Conservation (phyloP, 1,140 invertebrate genomes). For the Acromyrmex echinatior region DNA sequence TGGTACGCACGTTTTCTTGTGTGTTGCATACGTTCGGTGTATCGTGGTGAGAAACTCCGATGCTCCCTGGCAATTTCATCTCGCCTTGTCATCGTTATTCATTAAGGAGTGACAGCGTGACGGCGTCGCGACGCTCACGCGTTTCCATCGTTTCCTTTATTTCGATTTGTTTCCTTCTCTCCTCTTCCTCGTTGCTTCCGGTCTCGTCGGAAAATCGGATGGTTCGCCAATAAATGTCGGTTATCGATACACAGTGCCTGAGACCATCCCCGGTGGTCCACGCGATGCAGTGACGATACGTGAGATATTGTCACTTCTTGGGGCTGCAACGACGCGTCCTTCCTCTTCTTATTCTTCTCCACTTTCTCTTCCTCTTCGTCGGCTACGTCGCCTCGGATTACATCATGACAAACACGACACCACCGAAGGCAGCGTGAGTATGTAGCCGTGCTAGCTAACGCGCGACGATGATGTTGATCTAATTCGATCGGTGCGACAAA, state of each 20-base stretch:
- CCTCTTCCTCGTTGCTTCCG: not conserved
- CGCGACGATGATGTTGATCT: not conserved
- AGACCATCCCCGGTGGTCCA: not conserved
- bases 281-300: not conserved
- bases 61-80: not conserved
- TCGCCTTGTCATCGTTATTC: not conserved
- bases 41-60: not conserved
- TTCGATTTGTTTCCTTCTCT: not conserved
- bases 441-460: not conserved
- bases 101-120: not conserved
- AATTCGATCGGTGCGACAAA: slow-evolving; percentile 37
- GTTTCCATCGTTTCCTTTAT: not conserved
- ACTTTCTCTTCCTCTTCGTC: slow-evolving; percentile 34
- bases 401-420: slow-evolving; percentile 73
- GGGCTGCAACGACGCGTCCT: not conserved
- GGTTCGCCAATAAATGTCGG: not conserved
- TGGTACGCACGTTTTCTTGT: slow-evolving; percentile 54
- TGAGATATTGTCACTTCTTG: not conserved
- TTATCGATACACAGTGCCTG: not conserved
- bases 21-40: not conserved
- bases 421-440: slow-evolving; percentile 76
- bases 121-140: not conserved
- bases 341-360: slow-evolving; percentile 1
- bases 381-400: slow-evolving; percentile 70
- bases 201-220: not conserved